Percentiles rank a stretch among this genome's conserved stretches.
phyloP scores from a whole-genome alignment of 2,113 vertebrate genomes.

The Amblyopsis rosae region DNA sequence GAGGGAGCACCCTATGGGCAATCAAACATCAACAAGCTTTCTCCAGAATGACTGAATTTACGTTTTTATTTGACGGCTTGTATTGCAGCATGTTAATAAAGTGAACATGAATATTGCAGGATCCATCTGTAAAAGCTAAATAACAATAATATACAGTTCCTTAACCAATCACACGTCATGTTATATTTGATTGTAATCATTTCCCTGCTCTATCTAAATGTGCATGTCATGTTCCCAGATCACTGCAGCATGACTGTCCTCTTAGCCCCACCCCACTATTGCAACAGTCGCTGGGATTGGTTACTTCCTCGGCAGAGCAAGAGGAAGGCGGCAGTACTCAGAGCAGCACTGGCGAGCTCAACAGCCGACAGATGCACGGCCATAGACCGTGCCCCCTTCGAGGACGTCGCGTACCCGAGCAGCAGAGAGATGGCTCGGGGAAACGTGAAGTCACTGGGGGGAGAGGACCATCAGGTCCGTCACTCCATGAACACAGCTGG shows the following conservation, averaged over 20 bases:
- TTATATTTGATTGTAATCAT: neutral
- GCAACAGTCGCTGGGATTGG: conserved; percentile 63
- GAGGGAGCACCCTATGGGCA: no score
- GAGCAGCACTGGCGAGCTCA: conserved; percentile 21
- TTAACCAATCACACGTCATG: neutral
- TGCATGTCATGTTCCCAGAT: conserved; percentile 38
- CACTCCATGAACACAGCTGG: neutral
- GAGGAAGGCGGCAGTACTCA: conserved; percentile 40
- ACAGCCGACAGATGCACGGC: conserved; percentile 7
- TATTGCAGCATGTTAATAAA: no score
- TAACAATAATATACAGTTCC: neutral
- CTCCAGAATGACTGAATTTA: no score
- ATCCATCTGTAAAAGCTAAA: no score
- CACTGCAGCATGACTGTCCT: conserved; percentile 21
- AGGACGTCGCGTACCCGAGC: neutral
- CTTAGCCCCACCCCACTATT: conserved; percentile 52
- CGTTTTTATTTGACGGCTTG: no score
- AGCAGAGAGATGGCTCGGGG: conserved; percentile 1
- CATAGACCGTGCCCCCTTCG: neutral
- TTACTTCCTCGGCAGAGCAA: conserved; percentile 70
- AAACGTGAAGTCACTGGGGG: conserved; percentile 1
- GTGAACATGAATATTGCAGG: no score
- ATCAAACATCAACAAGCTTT: no score
- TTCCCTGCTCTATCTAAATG: neutral
- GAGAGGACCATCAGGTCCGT: neutral